Percentiles rank a stretch among this genome's conserved stretches.
Conservation (phyloP, 2,113 vertebrate genomes). For the Thermophis baileyi region DNA sequence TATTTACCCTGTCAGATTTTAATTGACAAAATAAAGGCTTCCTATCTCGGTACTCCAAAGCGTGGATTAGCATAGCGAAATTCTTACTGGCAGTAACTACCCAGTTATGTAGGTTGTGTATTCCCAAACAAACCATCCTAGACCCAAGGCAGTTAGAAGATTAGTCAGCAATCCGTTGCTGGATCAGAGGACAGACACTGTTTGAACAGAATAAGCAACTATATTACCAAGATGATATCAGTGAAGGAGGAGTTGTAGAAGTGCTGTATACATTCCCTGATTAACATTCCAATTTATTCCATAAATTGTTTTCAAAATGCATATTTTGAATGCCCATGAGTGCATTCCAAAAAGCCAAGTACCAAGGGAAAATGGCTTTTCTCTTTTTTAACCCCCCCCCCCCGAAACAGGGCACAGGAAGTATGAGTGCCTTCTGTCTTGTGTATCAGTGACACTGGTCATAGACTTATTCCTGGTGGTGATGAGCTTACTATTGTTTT, state of each 20-base stretch:
- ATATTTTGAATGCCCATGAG: background rate
- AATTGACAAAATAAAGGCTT: background rate
- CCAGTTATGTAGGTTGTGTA: background rate
- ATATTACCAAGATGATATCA: background rate
- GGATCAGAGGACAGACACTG: background rate
- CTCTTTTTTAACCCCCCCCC: background rate
- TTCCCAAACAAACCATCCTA: background rate
- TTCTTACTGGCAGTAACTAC: no score
- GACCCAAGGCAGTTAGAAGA: background rate
- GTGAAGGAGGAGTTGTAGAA: background rate
- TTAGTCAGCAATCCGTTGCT: background rate
- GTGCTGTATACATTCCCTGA: background rate
- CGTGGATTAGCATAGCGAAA: background rate
- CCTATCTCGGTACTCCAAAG: background rate
- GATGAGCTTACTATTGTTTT: background rate
- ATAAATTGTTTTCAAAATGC: background rate
- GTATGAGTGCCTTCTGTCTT: background rate
- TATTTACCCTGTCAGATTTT: background rate
- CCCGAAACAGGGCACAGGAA: background rate
- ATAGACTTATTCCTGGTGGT: background rate
- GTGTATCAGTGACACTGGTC: background rate
- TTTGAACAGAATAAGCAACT: background rate
- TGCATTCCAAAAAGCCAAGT: background rate
- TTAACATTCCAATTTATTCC: background rate
- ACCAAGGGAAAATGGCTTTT: background rate